Evolutionary conservation across 2,888 invertebrate species (phyloP), one percentile per base, ranked within the genome.

Genomic region (Pharmacophagus antenor): DNA sequence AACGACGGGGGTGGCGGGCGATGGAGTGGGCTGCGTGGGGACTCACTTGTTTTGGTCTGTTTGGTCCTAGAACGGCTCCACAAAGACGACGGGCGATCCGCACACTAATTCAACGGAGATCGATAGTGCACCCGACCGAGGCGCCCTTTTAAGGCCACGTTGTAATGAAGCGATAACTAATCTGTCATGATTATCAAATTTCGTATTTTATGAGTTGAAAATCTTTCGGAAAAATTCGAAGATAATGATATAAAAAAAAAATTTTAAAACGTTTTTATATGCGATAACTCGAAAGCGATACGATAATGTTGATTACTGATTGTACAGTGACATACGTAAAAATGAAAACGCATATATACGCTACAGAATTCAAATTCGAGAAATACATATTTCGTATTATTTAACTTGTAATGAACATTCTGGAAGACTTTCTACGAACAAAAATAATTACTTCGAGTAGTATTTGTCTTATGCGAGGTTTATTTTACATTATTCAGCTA

Each of bases 81-180:
- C 88, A 89, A 90, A 89, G 89, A 89, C 89, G 88, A 76, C 82
- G 84, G 80, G 81, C 89, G 89, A 88, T 88, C 84, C 87, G 87
- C 85, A 85, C 89, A 88, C 89, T 89, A 89, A 90, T 90, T 89
- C 88, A 85, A 85, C 84, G 76, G 81, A 88, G 88, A 90, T 90
- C 89, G 89, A 90, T 90, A 90, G 84, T 85, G 87, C 88, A 85
- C 83, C 86, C 84, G 75, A 79, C 84, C 80, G 76, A 76, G 73
- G 73, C 72, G 82, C 85, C 87, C 82, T 88, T 89, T 88, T 76
- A 82, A 74, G 82, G 80, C 80, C 77, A 81, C 82, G 79, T 82
- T 74, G 74, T 78, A 76, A 80, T 77, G 73, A 68, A 67, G 65
- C 72, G 70, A 80, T 85, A 85, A 87, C 87, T 87, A 85, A 85